phyloP scores from a whole-genome alignment of 2,888 invertebrate species.

The Entomobrya multifasciata region DNA sequence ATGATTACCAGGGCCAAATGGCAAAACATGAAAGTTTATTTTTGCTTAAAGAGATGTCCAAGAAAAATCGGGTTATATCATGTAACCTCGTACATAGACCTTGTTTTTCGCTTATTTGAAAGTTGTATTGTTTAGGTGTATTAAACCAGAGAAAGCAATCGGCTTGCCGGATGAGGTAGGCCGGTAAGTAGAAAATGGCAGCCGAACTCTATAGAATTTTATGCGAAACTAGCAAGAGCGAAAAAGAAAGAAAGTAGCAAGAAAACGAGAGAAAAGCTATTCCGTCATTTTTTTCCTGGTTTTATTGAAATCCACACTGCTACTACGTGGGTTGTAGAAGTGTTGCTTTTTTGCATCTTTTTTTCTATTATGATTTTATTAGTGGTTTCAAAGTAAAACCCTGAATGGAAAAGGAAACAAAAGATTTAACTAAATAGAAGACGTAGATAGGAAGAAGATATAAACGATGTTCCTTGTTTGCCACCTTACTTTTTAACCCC shows the following conservation, averaged over 20 bases:
- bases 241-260: background rate
- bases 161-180: too few species aligned
- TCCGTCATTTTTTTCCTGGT: constrained; percentile 1
- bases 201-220: constrained; percentile 3
- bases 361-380: constrained; percentile 37
- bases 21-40: background rate
- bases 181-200: constrained; percentile 6
- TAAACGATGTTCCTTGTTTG: constrained; percentile 18
- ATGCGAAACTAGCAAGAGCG: too few species aligned
- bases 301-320: constrained; percentile 26
- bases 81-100: too few species aligned
- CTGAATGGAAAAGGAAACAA: constrained; percentile 53
- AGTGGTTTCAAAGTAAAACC: constrained; percentile 26
- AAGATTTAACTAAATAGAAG: constrained; percentile 31
- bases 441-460: background rate
- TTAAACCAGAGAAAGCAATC: background rate
- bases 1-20: constrained; percentile 12
- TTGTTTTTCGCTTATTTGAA: too few species aligned
- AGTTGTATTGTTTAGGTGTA: background rate
- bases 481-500: constrained; percentile 28
- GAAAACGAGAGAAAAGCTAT: background rate
- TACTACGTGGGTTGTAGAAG: too few species aligned
- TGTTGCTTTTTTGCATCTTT: constrained; percentile 10
- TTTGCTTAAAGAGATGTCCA: background rate
- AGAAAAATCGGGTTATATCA: background rate